These are phyloP conservation scores for Drosophila ironensis DNA, from an alignment of 1,140 invertebrate species.

Conservation along the genomic window DNA sequence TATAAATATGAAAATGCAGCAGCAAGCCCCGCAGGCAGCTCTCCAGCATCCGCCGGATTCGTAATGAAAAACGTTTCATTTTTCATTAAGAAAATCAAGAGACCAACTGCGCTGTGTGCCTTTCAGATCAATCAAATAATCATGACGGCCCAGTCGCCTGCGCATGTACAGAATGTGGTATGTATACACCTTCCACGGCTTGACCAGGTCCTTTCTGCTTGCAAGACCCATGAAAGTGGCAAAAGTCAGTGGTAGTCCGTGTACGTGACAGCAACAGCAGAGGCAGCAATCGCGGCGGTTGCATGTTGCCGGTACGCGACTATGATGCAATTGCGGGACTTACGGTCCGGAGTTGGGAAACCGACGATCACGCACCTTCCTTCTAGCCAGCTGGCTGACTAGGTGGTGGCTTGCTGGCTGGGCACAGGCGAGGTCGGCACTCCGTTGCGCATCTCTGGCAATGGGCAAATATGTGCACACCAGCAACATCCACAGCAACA, in stretches of 20 bases:
- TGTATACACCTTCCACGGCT: background rate
- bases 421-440: constrained; percentile 70
- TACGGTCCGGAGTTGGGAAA: constrained; percentile 46
- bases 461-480: constrained; percentile 68
- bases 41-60: constrained; percentile 30
- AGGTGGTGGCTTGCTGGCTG: constrained; percentile 14
- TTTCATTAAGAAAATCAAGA: constrained; percentile 72
- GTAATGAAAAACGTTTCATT: constrained; percentile 77
- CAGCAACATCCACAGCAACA: constrained; percentile 23
- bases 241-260: constrained; percentile 19
- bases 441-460: constrained; percentile 74
- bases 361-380: constrained; percentile 52
- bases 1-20: constrained; percentile 82
- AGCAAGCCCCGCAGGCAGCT: constrained; percentile 63
- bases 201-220: constrained; percentile 22
- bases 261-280: constrained; percentile 49
- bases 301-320: constrained; percentile 33
- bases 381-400: constrained; percentile 27
- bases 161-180: background rate
- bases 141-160: constrained; percentile 43
- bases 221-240: constrained; percentile 59
- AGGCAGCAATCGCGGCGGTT: background rate
- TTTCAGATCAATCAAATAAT: constrained; percentile 81
- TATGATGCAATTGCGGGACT: constrained; percentile 69
- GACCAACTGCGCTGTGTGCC: constrained; percentile 76